Evolutionary conservation across 2,113 vertebrate genomes (phyloP), one percentile per base, ranked within the genome.

Genomic region (Lonchura striata): DNA sequence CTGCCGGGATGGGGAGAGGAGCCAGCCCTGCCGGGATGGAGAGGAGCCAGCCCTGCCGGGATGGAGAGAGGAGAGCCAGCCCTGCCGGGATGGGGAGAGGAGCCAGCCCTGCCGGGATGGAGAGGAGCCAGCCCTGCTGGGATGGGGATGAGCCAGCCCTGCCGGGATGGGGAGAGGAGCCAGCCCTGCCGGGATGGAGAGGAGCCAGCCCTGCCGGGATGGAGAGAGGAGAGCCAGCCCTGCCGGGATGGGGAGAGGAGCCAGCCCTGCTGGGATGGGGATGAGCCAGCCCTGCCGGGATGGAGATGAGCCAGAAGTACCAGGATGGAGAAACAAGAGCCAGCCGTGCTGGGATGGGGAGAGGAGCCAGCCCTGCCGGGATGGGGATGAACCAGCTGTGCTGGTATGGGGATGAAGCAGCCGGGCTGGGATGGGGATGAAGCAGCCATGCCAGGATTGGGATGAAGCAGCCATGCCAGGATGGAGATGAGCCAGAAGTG

Each of bases 1-100:
- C 16, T 57, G 75, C 84, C 1, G n/a, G 4, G 13, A 33, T 1
- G 1, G n/a, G n/a, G n/a, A n/a, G n/a, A n/a, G 5, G 1, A 6
- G 8, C 65, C 52, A 30, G 44, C 31, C 15, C 41, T 44, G 66
- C 82, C 1, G 6, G 42, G 57, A 52, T 30, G 52, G 35, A 47
- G 52, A 57, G n/a, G n/a, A n/a, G n/a, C n/a, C n/a, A n/a, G n/a
- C n/a, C n/a, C n/a, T n/a, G n/a, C 56, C 22, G 9, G 25, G 24
- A 28, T 60, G 35, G 57, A n/a, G n/a, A n/a, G 7, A 60, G n/a
- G n/a, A n/a, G 7, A 60, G 1, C 9, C 22, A 59, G n/a, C 33
- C 24, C 10, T 27, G 22, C 41, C 23, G 4, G 57, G 23, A 37
- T 59, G 35, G 60, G 15, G 59, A 35, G 20, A 23, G 6, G 23